phyloP scores from a whole-genome alignment of 2,888 invertebrate species.

The Drosophila kanekoi region DNA sequence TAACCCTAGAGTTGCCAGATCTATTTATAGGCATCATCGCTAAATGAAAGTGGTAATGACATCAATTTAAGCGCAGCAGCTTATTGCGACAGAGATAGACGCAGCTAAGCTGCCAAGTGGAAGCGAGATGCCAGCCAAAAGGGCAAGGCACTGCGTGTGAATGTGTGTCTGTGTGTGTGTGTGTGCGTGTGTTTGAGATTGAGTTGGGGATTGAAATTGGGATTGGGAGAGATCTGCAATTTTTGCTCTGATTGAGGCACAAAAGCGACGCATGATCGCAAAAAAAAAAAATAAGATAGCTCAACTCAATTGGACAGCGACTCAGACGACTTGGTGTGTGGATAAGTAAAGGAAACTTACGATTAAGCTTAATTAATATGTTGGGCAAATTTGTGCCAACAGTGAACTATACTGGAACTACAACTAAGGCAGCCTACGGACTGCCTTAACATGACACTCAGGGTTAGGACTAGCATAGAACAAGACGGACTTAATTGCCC shows the following conservation, averaged over 20 bases:
- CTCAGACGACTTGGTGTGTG: conserved; percentile 43
- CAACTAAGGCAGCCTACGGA: background rate
- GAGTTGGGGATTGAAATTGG: conserved; percentile 33
- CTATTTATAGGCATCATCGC: conserved; percentile 63
- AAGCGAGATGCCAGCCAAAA: conserved; percentile 26
- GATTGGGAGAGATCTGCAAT: conserved; percentile 24
- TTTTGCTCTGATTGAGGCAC: conserved; percentile 37
- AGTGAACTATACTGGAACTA: conserved; percentile 22
- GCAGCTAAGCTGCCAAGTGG: background rate
- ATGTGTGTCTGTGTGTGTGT: background rate
- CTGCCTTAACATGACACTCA: conserved; percentile 17
- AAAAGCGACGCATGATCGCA: conserved; percentile 49
- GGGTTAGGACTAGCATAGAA: conserved; percentile 25
- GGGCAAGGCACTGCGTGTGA: background rate
- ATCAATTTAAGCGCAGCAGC: conserved; percentile 63
- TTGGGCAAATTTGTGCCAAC: conserved; percentile 52
- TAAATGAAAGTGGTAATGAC: conserved; percentile 79
- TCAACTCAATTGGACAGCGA: conserved; percentile 65
- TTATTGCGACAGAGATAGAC: conserved; percentile 2
- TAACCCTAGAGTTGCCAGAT: conserved; percentile 55
- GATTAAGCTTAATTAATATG: conserved; percentile 78
- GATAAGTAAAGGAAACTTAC: conserved; percentile 69
- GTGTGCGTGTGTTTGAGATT: background rate
- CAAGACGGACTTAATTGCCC: conserved; percentile 24
- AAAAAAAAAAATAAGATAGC: conserved; percentile 34